Evolutionary conservation across 2,888 invertebrate genomes (phyloP), one percentile per base, ranked within the genome.

Genomic region (Microctonus brassicae): DNA sequence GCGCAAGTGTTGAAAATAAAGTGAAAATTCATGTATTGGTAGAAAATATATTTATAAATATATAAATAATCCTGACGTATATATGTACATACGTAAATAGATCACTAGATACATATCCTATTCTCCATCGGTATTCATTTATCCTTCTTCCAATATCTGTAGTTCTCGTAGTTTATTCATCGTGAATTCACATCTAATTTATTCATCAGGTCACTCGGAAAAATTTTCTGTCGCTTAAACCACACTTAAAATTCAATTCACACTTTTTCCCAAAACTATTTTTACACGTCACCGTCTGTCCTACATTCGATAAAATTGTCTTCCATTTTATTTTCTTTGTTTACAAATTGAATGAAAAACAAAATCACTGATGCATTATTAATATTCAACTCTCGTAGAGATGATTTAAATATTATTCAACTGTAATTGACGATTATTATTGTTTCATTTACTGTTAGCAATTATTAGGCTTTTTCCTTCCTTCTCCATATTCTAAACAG

Each of bases 141-240:
- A 26, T 20, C 24, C 13, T 39, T 33, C 33, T 6, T 42, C 47
- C 39, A 9, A 63, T 20, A 5, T 17, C 26, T 63, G 20, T n/a
- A 63, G 13, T 17, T 24, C 17, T 20, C 33, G 17, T 7, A n/a
- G 26, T 52, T 62, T 47, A 47, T 47, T 47, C 47, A 42, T 24
- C 13, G 22, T n/a, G 36, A 34, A 63, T 53, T 53, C 22, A 24
- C 57, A 11, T 52, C 6, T 42, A 52, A 72, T 55, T 17, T 68
- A 29, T 58, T n/a, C 42, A 29, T 7, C 13, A 10, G 20, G 17
- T 29, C 24, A 24, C 61, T 11, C 9, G 17, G 53, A 17, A 9
- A 47, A 47, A 47, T 47, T 47, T 47, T 36, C 47, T 33, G 39
- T 17, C 13, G 13, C 13, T 22, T 4, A 13, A 13, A 53, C n/a